A percentile compares a stretch with the other conserved stretches of the same genome.
These are phyloP conservation scores for Clarias batrachus DNA, from an alignment of 2,113 vertebrate genomes.

Conservation along the genomic window DNA sequence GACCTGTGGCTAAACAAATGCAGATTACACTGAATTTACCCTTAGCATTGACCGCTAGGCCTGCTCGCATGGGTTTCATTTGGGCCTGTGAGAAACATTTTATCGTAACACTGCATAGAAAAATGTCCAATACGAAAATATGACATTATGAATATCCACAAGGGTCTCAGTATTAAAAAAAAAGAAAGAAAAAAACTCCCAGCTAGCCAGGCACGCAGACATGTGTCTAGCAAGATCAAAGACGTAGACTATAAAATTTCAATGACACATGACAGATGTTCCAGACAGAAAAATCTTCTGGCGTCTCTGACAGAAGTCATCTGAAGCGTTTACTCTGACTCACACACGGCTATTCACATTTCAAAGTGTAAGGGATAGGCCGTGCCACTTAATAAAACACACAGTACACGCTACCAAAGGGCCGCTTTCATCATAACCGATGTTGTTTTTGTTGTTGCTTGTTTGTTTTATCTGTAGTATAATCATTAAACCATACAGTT, in stretches of 20 bases:
- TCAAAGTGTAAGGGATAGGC: constrained; percentile 15
- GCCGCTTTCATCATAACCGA: not conserved
- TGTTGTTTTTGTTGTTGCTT: not conserved
- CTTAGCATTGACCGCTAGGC: not conserved
- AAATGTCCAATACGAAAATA: not conserved
- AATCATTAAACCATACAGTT: not conserved
- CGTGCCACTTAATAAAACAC: not conserved
- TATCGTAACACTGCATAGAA: not conserved
- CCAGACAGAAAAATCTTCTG: not conserved
- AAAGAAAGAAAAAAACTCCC: not conserved
- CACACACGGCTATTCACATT: not conserved
- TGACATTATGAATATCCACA: not conserved
- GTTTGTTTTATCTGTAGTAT: not conserved
- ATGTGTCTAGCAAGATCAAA: not conserved
- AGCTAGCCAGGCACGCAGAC: not conserved
- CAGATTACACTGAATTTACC: not conserved
- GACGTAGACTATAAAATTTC: not conserved
- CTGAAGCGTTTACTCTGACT: not conserved
- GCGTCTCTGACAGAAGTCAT: not conserved
- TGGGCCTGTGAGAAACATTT: not conserved
- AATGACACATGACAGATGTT: not conserved
- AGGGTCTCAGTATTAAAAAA: not conserved
- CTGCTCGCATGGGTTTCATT: not conserved
- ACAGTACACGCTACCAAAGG: not conserved
- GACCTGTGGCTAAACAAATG: not conserved